phyloP scores from a whole-genome alignment of 2,797 vertebrate species.

The Spinus pinus region DNA sequence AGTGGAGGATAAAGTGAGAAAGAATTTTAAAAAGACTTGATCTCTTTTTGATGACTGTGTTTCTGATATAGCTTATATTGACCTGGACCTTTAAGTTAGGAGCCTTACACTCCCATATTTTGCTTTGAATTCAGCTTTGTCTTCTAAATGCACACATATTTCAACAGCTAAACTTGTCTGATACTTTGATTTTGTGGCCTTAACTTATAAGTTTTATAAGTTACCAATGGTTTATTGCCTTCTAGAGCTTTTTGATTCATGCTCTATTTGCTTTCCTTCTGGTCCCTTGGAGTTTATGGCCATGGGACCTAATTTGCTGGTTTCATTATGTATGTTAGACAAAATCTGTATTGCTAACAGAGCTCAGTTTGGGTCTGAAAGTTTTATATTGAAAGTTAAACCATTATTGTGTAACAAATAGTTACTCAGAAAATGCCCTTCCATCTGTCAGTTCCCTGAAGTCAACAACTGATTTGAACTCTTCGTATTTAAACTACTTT shows the following conservation, averaged over 20 bases:
- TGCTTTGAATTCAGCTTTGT: background rate
- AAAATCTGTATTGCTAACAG: conserved; percentile 77
- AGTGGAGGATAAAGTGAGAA: background rate
- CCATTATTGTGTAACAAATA: conserved; percentile 66
- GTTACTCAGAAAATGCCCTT: conserved; percentile 62
- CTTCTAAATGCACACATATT: background rate
- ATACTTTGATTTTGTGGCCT: conserved; percentile 63
- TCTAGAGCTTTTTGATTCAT: conserved; percentile 79
- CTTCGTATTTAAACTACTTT: conserved; percentile 63
- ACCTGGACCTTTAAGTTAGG: background rate
- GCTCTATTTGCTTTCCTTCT: conserved; percentile 77
- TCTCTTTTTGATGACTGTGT: background rate
- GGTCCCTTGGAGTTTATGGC: conserved; percentile 73
- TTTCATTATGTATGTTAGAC: conserved; percentile 79
- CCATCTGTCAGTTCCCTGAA: conserved; percentile 65
- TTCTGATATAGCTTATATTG: background rate
- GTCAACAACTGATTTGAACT: conserved; percentile 57
- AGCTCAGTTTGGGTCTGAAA: conserved; percentile 69
- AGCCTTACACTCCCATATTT: background rate
- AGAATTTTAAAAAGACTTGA: background rate
- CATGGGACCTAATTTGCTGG: conserved; percentile 79
- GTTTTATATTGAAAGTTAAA: conserved; percentile 72
- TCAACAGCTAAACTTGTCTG: conserved; percentile 26
- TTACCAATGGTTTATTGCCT: conserved; percentile 76
- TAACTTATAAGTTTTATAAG: conserved; percentile 76